Conservation (phyloP, 2,888 invertebrate genomes). For the Pardosa pseudoannulata region DNA sequence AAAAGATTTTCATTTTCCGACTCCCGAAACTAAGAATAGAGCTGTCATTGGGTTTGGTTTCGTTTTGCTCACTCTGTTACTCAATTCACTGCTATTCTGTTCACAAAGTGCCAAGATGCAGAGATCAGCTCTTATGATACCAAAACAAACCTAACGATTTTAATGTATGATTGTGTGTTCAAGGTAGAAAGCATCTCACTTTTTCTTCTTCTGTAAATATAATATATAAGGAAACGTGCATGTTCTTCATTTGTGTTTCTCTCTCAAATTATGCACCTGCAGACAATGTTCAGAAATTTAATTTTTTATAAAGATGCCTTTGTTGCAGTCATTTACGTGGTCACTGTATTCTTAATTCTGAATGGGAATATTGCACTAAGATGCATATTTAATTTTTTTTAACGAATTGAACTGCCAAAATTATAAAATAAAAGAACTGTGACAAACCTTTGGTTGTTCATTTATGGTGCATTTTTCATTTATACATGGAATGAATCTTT, state of each 20-base stretch:
- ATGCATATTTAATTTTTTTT: slow-evolving; percentile 62
- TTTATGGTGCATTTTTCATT: background rate
- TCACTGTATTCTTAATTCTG: slow-evolving; percentile 58
- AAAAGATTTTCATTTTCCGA: slow-evolving; percentile 59
- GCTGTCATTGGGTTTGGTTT: slow-evolving; percentile 38
- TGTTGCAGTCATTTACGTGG: slow-evolving; percentile 58
- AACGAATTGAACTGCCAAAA: slow-evolving; percentile 63
- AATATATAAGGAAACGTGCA: slow-evolving; percentile 53
- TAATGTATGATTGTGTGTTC: slow-evolving; percentile 45
- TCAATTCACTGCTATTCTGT: slow-evolving; percentile 65
- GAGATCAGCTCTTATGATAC: slow-evolving; percentile 32
- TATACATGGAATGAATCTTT: too few relatives aligned
- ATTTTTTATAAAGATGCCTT: slow-evolving; percentile 65
- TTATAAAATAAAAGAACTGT: slow-evolving; percentile 48
- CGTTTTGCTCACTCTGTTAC: slow-evolving; percentile 61
- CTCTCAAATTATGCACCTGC: slow-evolving; percentile 69
- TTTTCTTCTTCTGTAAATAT: slow-evolving; percentile 59
- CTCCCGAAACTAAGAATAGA: slow-evolving; percentile 52
- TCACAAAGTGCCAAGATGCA: slow-evolving; percentile 69
- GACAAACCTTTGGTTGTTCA: slow-evolving; percentile 21
- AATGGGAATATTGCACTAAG: slow-evolving; percentile 61
- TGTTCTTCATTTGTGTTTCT: slow-evolving; percentile 67
- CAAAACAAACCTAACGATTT: slow-evolving; percentile 51
- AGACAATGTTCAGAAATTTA: slow-evolving; percentile 54
- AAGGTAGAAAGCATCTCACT: slow-evolving; percentile 54